Evolutionary conservation across 1,140 invertebrate species (phyloP).

Genomic region (Halesus radiatus): DNA sequence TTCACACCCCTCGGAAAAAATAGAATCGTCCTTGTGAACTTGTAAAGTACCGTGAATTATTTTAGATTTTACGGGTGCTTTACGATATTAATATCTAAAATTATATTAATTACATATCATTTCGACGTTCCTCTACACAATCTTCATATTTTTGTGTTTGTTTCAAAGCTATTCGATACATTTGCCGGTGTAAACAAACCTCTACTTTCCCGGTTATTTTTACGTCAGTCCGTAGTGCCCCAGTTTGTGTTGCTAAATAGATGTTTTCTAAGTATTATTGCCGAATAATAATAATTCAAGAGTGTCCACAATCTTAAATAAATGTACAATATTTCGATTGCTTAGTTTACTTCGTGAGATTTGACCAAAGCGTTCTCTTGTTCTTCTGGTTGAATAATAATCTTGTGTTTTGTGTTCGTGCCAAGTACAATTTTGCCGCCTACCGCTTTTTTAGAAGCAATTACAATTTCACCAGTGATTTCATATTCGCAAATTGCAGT

Average conservation of each 20-base stretch:
- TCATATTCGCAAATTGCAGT: no score
- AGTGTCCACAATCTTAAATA: not conserved
- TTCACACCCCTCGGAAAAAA: conserved; percentile 38
- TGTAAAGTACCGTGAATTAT: conserved; percentile 11
- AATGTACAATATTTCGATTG: not conserved
- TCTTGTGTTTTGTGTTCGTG: not conserved
- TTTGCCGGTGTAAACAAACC: conserved; percentile 72
- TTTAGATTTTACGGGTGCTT: conserved; percentile 6
- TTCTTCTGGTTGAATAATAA: not conserved
- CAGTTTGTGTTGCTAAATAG: conserved; percentile 25
- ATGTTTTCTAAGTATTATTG: not conserved
- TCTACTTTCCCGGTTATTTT: conserved; percentile 64
- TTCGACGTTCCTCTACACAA: not conserved
- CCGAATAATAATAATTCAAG: not conserved
- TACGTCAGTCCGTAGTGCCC: conserved; percentile 48
- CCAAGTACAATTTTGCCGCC: conserved; percentile 1
- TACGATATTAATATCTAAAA: not conserved
- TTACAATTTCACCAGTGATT: no score
- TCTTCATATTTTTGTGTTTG: not conserved
- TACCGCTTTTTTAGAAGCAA: conserved; percentile 1
- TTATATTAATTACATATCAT: conserved; percentile 18
- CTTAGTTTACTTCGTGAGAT: not conserved
- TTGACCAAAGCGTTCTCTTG: not conserved
- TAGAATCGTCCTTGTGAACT: conserved; percentile 39
- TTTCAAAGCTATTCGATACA: conserved; percentile 8